Conservation (phyloP, 2,888 invertebrate genomes). For the Schizotus pectinicornis region DNA sequence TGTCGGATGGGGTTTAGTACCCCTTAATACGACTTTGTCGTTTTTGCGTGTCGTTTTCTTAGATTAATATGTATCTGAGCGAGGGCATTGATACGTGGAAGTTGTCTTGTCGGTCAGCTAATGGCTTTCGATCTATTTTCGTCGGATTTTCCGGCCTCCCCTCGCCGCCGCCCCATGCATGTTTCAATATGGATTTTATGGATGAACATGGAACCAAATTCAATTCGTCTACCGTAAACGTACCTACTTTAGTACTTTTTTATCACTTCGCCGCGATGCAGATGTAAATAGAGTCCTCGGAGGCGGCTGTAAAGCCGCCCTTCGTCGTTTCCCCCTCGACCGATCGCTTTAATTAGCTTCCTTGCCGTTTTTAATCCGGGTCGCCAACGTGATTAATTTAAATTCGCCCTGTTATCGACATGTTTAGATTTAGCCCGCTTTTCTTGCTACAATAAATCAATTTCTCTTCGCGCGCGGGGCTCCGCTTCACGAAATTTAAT, state of each 20-base stretch:
- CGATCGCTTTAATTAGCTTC: too few species aligned
- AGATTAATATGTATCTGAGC: too few species aligned
- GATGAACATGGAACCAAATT: slow-evolving; percentile 7
- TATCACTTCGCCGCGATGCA: slow-evolving; percentile 13
- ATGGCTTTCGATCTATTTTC: slow-evolving; percentile 14
- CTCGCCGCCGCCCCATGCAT: background rate
- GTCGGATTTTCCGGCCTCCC: slow-evolving; percentile 4
- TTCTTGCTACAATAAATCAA: slow-evolving; percentile 23
- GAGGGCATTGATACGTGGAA: too few species aligned
- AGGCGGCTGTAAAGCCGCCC: slow-evolving; percentile 3
- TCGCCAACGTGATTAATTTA: slow-evolving; percentile 17
- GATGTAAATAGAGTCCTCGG: background rate
- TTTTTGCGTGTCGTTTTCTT: too few species aligned
- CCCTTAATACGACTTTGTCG: too few species aligned
- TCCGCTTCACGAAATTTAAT: slow-evolving; percentile 16
- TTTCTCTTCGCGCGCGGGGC: slow-evolving; percentile 11
- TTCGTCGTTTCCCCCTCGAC: too few species aligned
- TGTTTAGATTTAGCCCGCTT: slow-evolving; percentile 16
- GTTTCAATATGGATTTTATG: slow-evolving; percentile 8
- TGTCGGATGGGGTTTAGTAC: too few species aligned
- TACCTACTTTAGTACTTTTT: slow-evolving; percentile 14
- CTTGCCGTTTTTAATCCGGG: too few species aligned
- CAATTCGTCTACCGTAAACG: slow-evolving; percentile 14
- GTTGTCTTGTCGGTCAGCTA: slow-evolving; percentile 8
- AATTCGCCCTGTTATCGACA: slow-evolving; percentile 22